A percentile compares a stretch with the other conserved stretches of the same genome.
Conservation (phyloP, 1,140 invertebrate species). For the Hyposmocoma kahamanoa region DNA sequence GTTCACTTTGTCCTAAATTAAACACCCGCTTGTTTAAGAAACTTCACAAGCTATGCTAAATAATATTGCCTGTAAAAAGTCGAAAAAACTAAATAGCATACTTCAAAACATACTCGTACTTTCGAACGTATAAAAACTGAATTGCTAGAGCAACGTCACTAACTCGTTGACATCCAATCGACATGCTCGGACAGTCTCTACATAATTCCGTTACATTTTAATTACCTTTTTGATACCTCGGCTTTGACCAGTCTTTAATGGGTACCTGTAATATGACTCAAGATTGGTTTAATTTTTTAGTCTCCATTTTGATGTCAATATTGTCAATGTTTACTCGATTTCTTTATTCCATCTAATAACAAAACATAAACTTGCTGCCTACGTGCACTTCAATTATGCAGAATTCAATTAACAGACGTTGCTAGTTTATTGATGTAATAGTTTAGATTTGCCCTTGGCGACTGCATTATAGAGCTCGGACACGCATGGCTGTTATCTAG, state of each 20-base stretch:
- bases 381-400: constrained; percentile 31
- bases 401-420: constrained; percentile 38
- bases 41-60: neutral
- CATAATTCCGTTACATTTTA: constrained; percentile 19
- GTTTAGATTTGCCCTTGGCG: constrained; percentile 30
- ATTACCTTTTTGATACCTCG: constrained; percentile 27
- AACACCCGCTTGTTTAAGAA: constrained; percentile 3
- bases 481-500: constrained; percentile 45
- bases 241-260: constrained; percentile 8
- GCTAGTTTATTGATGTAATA: constrained; percentile 43
- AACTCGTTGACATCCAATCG: constrained; percentile 14
- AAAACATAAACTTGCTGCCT: constrained; percentile 2
- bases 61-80: neutral
- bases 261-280: constrained; percentile 22
- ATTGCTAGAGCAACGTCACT: constrained; percentile 9
- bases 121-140: neutral
- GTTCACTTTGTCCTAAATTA: constrained; percentile 34
- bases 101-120: too few species aligned
- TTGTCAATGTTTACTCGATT: neutral
- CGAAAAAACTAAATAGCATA: neutral
- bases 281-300: neutral
- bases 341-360: neutral
- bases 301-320: neutral
- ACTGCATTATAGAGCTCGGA: constrained; percentile 31
- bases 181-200: constrained; percentile 10